These are phyloP conservation scores for Himalopsyche japonica DNA, from an alignment of 2,888 invertebrate species.

Conservation along the genomic window DNA sequence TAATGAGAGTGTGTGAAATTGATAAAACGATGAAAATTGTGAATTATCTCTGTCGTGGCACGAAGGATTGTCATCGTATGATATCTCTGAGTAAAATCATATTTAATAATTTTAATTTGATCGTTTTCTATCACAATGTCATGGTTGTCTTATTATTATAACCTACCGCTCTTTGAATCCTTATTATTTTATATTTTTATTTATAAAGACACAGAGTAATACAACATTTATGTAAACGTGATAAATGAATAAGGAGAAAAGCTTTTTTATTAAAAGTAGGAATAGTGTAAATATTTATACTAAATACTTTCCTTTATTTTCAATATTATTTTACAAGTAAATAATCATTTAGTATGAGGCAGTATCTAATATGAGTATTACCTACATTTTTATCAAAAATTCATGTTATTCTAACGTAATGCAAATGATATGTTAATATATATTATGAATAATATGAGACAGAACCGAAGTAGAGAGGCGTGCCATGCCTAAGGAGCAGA, in stretches of 20 bases:
- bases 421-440: conserved; percentile 40
- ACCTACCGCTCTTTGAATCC: neutral
- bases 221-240: neutral
- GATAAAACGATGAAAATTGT: neutral
- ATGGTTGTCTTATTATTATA: neutral
- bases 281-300: neutral
- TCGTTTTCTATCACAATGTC: neutral
- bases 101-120: neutral
- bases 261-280: neutral
- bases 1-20: neutral
- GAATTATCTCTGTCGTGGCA: neutral
- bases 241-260: neutral
- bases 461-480: neutral
- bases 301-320: neutral
- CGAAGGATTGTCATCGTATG: neutral
- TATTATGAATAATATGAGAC: conserved; percentile 10
- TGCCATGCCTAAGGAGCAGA: neutral
- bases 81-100: neutral
- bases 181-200: neutral
- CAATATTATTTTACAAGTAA: neutral
- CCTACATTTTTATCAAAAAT: neutral
- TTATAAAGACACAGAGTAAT: neutral
- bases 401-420: conserved; percentile 22
- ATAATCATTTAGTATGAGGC: neutral
- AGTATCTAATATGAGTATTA: neutral